Evolutionary conservation across 2,888 invertebrate species (phyloP), one percentile per base, ranked within the genome.

Genomic region (Drosophila quasianomalipes): DNA sequence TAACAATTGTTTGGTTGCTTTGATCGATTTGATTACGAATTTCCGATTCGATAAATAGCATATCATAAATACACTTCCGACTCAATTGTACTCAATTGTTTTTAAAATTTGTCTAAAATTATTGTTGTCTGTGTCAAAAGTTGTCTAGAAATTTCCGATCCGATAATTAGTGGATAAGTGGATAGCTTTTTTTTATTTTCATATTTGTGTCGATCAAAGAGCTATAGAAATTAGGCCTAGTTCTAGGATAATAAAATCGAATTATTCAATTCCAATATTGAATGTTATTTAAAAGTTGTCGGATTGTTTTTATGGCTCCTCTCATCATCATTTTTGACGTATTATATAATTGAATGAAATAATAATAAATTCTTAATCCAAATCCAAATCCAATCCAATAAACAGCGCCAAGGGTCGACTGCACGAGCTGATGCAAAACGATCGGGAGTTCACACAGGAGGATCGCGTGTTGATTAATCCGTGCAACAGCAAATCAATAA

Each of bases 331-430:
- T 33, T 33, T 33, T 12, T 4, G 1, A 33, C 33, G 12, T 35
- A 35, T 33, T 14, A 33, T 35, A 14, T 2, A 35, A 16, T 35
- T 16, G 35, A 35, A 0, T 5, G 22, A 26, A 16, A 16, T 26
- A 2, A 2, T 47, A 16, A 26, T 47, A 2, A 26, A 16, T 47
- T 47, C 10, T 19, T 28, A 19, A 28, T 12, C 28, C n/a, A 22
- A 19, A 28, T 12, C 28, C n/a, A 22, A 1, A 33, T n/a, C 54
- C 55, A 6, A 44, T 12, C 3, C 44, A 5, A 44, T 26, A 93
- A 92, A 64, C 91, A 99, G 98, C 95, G 99, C 98, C 6, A 99
- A 99, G 94, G 97, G 97, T n/a, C 96, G 97, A 12, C 95, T 99
- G 14, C 98, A 99, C 93, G 98, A 98, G 85, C 95, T 98, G 28